These are phyloP conservation scores for Allolobophora icterica DNA, from an alignment of 2,888 invertebrate genomes.

Conservation along the genomic window DNA sequence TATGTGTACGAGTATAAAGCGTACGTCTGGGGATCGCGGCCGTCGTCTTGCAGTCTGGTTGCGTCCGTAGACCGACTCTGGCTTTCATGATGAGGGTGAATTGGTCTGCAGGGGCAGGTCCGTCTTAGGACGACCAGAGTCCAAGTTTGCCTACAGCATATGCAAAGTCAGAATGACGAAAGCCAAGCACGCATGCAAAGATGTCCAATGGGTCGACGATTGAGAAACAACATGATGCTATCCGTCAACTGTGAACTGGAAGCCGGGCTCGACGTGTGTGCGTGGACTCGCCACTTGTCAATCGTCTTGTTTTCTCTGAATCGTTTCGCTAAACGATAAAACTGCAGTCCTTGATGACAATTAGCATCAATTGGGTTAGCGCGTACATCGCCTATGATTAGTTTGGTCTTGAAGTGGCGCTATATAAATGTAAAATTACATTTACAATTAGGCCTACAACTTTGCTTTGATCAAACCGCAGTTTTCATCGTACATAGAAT, in stretches of 20 bases:
- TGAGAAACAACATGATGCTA: not conserved
- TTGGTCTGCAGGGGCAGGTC: not conserved
- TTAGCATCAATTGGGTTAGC: no score
- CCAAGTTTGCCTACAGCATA: not conserved
- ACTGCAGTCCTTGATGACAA: no score
- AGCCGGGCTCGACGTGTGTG: no score
- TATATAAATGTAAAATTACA: no score
- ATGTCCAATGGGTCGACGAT: not conserved
- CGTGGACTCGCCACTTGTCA: no score
- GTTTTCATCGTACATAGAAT: not conserved
- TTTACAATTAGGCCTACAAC: no score
- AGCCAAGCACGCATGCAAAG: not conserved
- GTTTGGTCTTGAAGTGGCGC: no score
- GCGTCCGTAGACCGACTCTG: not conserved
- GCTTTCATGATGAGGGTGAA: not conserved
- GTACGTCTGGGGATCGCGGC: not conserved
- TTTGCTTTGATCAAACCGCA: not conserved
- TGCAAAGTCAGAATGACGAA: constrained; percentile 1
- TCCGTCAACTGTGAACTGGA: no score
- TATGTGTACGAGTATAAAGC: not conserved
- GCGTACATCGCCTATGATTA: no score
- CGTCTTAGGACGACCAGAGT: not conserved
- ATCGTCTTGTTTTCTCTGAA: no score
- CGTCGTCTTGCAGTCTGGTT: not conserved
- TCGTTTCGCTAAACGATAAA: no score